These are phyloP conservation scores for Horisme vitalbata DNA, from an alignment of 2,888 invertebrate species.

Conservation along the genomic window DNA sequence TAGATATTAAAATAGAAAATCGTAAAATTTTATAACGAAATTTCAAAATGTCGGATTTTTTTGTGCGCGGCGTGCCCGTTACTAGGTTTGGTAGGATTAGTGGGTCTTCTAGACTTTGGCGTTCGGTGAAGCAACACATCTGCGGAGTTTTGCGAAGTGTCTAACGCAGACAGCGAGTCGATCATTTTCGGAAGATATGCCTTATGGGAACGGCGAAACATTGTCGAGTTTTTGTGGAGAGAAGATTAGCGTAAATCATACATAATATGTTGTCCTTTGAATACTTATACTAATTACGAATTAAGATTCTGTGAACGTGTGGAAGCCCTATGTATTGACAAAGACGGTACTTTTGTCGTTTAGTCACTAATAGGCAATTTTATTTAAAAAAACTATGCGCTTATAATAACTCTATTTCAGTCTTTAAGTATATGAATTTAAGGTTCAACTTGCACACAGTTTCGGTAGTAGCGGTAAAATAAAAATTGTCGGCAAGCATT, in stretches of 20 bases:
- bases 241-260: too few species aligned
- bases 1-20: conserved; percentile 59
- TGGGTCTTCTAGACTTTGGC: too few species aligned
- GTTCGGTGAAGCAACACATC: too few species aligned
- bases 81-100: conserved; percentile 54
- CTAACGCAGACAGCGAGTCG: too few species aligned
- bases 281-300: neutral
- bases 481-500: conserved; percentile 51
- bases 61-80: conserved; percentile 51
- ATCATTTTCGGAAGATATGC: too few species aligned
- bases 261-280: too few species aligned
- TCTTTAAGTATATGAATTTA: conserved; percentile 16
- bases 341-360: conserved; percentile 47
- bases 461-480: conserved; percentile 22
- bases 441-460: conserved; percentile 27
- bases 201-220: too few species aligned
- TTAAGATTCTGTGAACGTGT: neutral
- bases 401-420: neutral
- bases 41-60: conserved; percentile 32
- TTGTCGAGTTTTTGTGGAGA: too few species aligned
- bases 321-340: conserved; percentile 38
- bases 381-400: conserved; percentile 2
- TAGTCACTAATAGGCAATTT: conserved; percentile 36
- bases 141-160: too few species aligned
- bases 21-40: conserved; percentile 61